phyloP scores from a whole-genome alignment of 2,797 vertebrate genomes.

The Coluber constrictor region DNA sequence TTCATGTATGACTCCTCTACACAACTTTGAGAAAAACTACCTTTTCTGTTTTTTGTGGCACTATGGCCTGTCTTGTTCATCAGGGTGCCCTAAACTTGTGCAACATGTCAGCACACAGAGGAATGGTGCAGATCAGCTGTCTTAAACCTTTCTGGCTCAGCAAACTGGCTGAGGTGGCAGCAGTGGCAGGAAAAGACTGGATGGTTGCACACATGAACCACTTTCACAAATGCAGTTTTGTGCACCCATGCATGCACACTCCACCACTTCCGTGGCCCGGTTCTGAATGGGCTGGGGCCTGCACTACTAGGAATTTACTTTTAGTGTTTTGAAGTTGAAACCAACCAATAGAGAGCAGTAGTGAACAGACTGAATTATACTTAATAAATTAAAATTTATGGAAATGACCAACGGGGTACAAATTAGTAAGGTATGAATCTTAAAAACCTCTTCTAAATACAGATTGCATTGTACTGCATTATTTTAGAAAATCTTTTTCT shows the following conservation, averaged over 20 bases:
- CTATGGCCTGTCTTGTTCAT: neutral
- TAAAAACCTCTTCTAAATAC: neutral
- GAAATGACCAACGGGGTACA: neutral
- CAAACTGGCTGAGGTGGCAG: neutral
- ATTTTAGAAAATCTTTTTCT: neutral
- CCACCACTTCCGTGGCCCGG: too few relatives aligned
- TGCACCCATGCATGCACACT: neutral
- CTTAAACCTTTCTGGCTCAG: neutral
- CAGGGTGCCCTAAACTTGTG: neutral
- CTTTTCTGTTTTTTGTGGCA: neutral
- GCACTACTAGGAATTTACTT: neutral
- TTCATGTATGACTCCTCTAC: neutral
- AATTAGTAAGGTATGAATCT: neutral
- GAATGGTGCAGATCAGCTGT: neutral
- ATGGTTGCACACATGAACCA: neutral
- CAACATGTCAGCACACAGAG: neutral
- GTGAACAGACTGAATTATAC: neutral
- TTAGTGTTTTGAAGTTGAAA: neutral
- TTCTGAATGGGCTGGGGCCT: too few relatives aligned
- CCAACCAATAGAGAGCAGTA: neutral
- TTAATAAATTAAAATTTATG: neutral
- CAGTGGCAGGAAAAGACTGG: fast-evolving
- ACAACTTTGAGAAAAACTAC: neutral
- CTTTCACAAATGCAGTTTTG: neutral
- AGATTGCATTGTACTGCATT: neutral